phyloP scores from a whole-genome alignment of 2,888 invertebrate species.

The Lycophotia porphyrea region DNA sequence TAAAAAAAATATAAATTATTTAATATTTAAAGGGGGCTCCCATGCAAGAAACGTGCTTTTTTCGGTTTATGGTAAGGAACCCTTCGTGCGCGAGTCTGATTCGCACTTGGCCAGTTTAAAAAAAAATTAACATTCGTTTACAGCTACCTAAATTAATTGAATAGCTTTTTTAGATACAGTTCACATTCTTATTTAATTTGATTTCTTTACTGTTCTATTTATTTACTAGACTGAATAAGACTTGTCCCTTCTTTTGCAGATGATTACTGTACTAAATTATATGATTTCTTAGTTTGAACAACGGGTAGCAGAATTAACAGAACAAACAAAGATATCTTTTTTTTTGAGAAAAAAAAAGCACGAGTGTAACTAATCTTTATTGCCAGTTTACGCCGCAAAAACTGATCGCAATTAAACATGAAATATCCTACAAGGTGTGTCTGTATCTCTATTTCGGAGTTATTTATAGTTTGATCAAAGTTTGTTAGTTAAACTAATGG shows the following conservation, averaged over 20 bases:
- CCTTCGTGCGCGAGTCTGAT: too few relatives aligned
- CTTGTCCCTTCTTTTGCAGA: too few relatives aligned
- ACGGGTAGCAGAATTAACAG: slow-evolving; percentile 9
- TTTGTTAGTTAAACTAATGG: slow-evolving; percentile 48
- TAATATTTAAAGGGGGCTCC: too few relatives aligned
- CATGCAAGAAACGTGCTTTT: too few relatives aligned
- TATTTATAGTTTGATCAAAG: slow-evolving; percentile 55
- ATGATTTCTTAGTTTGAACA: background rate
- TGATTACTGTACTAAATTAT: too few relatives aligned
- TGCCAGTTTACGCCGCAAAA: slow-evolving; percentile 56
- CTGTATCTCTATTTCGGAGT: slow-evolving; percentile 37
- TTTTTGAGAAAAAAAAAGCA: slow-evolving; percentile 27
- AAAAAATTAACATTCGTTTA: background rate
- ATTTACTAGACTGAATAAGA: background rate
- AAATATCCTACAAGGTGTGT: slow-evolving; percentile 42
- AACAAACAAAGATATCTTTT: background rate
- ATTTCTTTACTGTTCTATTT: background rate
- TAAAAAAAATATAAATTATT: too few relatives aligned
- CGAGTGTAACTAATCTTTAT: slow-evolving; percentile 62
- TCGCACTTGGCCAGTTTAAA: too few relatives aligned
- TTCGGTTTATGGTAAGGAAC: too few relatives aligned
- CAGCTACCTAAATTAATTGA: background rate
- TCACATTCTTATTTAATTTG: background rate
- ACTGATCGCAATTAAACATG: slow-evolving; percentile 37
- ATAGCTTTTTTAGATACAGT: too few relatives aligned